Base-by-base conservation (phyloP, 2,888 invertebrate species). In the Empis stercorea region DNA sequence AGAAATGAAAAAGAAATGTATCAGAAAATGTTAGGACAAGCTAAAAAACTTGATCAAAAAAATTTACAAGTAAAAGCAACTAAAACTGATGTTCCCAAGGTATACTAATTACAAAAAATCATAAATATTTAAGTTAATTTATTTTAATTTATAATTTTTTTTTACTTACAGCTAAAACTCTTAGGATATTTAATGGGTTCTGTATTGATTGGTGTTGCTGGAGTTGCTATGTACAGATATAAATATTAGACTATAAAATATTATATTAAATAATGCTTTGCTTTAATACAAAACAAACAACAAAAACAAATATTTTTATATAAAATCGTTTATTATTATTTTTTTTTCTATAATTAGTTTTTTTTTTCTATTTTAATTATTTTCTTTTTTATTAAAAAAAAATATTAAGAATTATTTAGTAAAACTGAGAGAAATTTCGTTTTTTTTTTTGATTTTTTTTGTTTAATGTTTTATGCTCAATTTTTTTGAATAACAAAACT, bases 201-300 rank as follows among this genome's bases (percentile, higher is more conserved):
- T 14, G 68, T 86, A 53, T 72, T 85, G 48, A 79, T 85, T 55
- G 79, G 84, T 45, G 75, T 81, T 49, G 78, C 80, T 47, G 84
- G 86, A 53, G 76, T 84, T 46, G 76, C 84, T 44, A 80, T 83
- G 48, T 85, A 85, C 68, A 78, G 81, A 61, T 81, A 84, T 70
- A 80, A 81, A 73, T 73, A 71, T 57, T 69, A 27, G 23, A 27
- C 5, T 27, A 6, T 27, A 27, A 27, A 27, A 20, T 6, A 27
- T 27, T 27, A 27, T 27, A 27, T 27, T 27, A 27, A 27, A 27
- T 27, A 20, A 27, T 27, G 23, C 23, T 27, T 27, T 27, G 23
- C 23, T 27, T 27, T 27, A 27, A 20, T n/a, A n/a, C n/a, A n/a
- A 27, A 27, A 27, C 4, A 4, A 27, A 27, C 23, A 27, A 27